Percentiles rank a stretch among this genome's conserved stretches.
phyloP scores from a whole-genome alignment of 23 tunicate species.

The Ascidia mentula region DNA sequence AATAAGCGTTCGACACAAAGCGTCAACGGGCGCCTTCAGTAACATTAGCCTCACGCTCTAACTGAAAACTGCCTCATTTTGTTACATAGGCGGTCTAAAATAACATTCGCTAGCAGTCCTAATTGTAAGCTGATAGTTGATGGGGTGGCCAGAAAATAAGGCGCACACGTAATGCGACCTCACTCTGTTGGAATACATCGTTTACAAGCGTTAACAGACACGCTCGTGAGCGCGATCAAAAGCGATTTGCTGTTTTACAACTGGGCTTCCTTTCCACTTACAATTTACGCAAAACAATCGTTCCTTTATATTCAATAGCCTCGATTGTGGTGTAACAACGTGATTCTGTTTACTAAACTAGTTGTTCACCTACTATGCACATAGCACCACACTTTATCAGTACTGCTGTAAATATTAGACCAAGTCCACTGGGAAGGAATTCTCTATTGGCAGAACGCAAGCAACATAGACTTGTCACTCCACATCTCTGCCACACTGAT shows the following conservation, averaged over 20 bases:
- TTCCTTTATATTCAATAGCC: not conserved
- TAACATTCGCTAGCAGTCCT: not conserved
- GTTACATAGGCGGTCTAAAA: constrained; percentile 16
- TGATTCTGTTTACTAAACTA: not conserved
- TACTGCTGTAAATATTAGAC: no score
- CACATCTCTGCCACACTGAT: no score
- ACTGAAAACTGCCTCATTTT: not conserved
- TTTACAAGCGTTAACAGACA: constrained; percentile 23
- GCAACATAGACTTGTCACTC: no score
- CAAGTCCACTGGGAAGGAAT: no score
- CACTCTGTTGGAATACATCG: not conserved
- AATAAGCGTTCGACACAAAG: not conserved
- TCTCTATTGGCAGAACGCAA: no score
- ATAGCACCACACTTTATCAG: no score
- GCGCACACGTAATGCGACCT: not conserved
- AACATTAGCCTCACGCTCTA: constrained; percentile 18
- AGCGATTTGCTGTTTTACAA: constrained; percentile 17
- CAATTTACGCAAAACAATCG: not conserved
- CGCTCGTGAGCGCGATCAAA: constrained; percentile 22
- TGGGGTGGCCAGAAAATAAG: constrained; percentile 5
- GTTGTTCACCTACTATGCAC: not conserved
- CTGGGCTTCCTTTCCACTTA: not conserved
- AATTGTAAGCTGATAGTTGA: constrained; percentile 12
- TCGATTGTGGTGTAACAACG: not conserved
- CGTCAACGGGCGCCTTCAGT: not conserved